Evolutionary conservation across 2,888 invertebrate genomes (phyloP).

Genomic region (Drosophila monieri): DNA sequence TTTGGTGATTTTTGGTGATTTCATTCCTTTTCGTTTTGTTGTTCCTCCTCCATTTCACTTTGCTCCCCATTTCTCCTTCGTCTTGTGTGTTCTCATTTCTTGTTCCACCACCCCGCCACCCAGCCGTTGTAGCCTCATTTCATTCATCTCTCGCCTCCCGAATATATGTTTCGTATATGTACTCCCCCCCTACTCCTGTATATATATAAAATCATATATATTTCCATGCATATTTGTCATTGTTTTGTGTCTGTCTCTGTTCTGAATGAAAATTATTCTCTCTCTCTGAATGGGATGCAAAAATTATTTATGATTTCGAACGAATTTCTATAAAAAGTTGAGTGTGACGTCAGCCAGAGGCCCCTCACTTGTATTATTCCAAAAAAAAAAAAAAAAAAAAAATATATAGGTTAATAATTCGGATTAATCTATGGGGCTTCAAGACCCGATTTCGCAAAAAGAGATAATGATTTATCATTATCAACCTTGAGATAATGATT

Average conservation of each 20-base stretch:
- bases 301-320: slow-evolving; percentile 32
- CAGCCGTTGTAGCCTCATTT: slow-evolving; percentile 19
- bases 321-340: slow-evolving; percentile 26
- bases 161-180: slow-evolving; percentile 12
- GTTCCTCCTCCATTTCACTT: slow-evolving; percentile 3
- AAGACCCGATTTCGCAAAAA: no score
- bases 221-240: slow-evolving; percentile 54
- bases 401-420: background rate
- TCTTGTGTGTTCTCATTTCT: slow-evolving; percentile 36
- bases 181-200: background rate
- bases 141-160: slow-evolving; percentile 31
- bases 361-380: background rate
- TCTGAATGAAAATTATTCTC: slow-evolving; percentile 41
- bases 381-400: background rate
- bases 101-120: no score
- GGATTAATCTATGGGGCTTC: background rate
- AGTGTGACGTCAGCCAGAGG: slow-evolving; percentile 25
- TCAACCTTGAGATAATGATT: no score
- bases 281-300: slow-evolving; percentile 19
- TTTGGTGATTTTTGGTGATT: slow-evolving; percentile 67
- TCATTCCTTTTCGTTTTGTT: slow-evolving; percentile 37
- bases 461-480: no score
- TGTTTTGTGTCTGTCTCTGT: slow-evolving; percentile 30
- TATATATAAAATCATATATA: slow-evolving; percentile 13
- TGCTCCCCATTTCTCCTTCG: background rate